Percentiles rank a stretch among this genome's conserved stretches.
These are phyloP conservation scores for Ecdyonurus torrentis DNA, from an alignment of 2,888 invertebrate species.

Conservation along the genomic window DNA sequence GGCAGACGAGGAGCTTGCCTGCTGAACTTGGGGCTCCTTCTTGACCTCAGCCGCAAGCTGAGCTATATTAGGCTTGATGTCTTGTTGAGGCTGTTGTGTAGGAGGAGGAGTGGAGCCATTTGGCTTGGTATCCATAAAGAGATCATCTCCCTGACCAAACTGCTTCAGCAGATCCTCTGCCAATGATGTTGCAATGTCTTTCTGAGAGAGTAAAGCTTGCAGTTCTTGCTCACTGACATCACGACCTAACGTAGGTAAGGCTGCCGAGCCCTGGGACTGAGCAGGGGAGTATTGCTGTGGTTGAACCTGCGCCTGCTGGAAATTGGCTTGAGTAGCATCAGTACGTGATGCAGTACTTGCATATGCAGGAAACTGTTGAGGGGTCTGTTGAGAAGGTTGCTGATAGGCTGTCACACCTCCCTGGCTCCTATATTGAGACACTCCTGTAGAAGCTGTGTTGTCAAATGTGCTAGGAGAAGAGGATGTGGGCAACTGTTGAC, in stretches of 20 bases:
- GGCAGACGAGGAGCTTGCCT: neutral
- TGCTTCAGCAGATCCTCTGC: slow-evolving; percentile 80
- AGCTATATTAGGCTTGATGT: neutral
- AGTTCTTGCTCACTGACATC: slow-evolving; percentile 50
- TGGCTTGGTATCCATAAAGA: slow-evolving; percentile 1
- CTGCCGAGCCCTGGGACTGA: slow-evolving; percentile 19
- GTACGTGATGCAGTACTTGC: neutral
- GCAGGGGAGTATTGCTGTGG: slow-evolving; percentile 17
- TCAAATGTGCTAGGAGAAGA: no score
- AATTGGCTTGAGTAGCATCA: slow-evolving; percentile 22
- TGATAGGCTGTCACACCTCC: no score
- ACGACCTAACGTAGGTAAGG: slow-evolving; percentile 5
- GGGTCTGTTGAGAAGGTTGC: slow-evolving; percentile 11
- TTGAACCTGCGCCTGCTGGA: slow-evolving; percentile 27
- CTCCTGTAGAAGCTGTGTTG: no score
- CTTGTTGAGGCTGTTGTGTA: neutral
- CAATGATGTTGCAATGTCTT: slow-evolving; percentile 57
- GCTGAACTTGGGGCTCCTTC: neutral
- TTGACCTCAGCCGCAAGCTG: neutral
- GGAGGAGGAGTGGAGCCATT: neutral
- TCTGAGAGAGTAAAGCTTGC: slow-evolving; percentile 53
- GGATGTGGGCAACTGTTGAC: neutral
- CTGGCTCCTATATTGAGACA: neutral
- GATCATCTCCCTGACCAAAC: slow-evolving; percentile 33
- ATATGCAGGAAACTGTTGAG: neutral